phyloP scores from a whole-genome alignment of 2,113 vertebrate genomes.

The Coryphaenoides rupestris region DNA sequence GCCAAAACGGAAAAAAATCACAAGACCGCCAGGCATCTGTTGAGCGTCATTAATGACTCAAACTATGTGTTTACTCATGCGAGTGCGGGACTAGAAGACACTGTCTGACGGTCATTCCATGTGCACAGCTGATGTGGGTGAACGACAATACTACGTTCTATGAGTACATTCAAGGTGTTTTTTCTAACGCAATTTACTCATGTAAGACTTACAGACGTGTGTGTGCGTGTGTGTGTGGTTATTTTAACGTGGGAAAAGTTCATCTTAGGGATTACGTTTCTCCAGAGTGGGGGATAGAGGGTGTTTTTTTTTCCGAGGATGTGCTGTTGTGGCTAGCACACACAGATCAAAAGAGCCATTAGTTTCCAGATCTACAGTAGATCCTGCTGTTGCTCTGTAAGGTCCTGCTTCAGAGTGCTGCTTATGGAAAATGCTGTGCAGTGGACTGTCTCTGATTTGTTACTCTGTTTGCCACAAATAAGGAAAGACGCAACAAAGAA shows the following conservation, averaged over 20 bases:
- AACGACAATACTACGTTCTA: not conserved
- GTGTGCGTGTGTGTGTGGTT: too few relatives aligned
- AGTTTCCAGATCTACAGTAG: not conserved
- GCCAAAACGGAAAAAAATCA: conserved; percentile 39
- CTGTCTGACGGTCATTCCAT: not conserved
- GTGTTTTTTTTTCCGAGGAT: conserved; percentile 9
- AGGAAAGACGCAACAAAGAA: too few relatives aligned
- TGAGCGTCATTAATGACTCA: conserved; percentile 44
- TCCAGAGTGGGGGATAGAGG: not conserved
- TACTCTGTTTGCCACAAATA: too few relatives aligned
- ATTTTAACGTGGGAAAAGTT: too few relatives aligned
- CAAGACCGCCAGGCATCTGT: conserved; percentile 56
- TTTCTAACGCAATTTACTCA: too few relatives aligned
- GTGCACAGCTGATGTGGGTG: not conserved
- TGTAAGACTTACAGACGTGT: too few relatives aligned
- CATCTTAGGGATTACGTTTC: not conserved
- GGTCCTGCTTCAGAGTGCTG: too few relatives aligned
- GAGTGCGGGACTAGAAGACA: conserved; percentile 11
- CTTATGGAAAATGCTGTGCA: too few relatives aligned
- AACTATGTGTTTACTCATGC: conserved; percentile 31
- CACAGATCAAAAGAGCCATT: not conserved
- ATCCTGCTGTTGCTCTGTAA: conserved; percentile 6
- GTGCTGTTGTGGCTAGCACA: conserved; percentile 1
- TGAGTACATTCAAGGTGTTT: too few relatives aligned
- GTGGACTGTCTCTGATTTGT: too few relatives aligned